Base-by-base conservation (phyloP, 2,888 invertebrate genomes). In the Iphiclides podalirius region DNA sequence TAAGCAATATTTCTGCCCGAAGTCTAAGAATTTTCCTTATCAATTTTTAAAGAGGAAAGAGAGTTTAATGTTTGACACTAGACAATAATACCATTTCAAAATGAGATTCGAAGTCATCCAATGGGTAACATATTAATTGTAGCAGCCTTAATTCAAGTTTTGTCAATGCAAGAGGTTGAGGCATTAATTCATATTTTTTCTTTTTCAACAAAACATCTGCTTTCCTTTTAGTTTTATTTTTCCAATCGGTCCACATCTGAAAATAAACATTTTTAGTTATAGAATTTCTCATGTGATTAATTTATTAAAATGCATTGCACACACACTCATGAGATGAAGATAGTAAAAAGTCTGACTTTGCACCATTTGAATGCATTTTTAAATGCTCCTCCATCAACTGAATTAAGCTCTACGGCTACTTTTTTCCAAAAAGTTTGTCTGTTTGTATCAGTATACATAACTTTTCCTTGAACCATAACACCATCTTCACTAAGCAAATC, bases 181-280 rank as follows among this genome's bases (percentile, higher is more conserved):
- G 54, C 16, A 53, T 55, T 15, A 54, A 56, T 12, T 49, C 58
- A 48, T 57, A 59, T 28, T 52, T 57, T 39, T 64, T 68, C 37
- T 64, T 67, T 16, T 57, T 58, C 4, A 67, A 38, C 13, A 71
- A 28, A 47, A 72, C 64, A 31, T 70, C 66, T 3, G 72, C 74
- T 64, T 73, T 73, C 42, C 66, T 70, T 50, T 69, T 68, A 3
- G 72, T 67, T 53, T 70, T 72, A 11, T 63, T 68, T 49, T 73
- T 73, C 72, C 72, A 73, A 38, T 73, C 73, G 3, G 74, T 63
- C 74, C 70, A 73, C 64, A 67, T 67, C 73, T 73, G 52, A n/a
- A 65, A 61, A 4, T 12, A 15, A 1, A 8, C 12, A 15, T 15
- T 3, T n/a, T 20, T 20, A 6, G 3, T 20, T 6, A 20, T 20